Base-by-base conservation (phyloP, 1,140 invertebrate genomes). In the Thaumetopoea pityocampa region DNA sequence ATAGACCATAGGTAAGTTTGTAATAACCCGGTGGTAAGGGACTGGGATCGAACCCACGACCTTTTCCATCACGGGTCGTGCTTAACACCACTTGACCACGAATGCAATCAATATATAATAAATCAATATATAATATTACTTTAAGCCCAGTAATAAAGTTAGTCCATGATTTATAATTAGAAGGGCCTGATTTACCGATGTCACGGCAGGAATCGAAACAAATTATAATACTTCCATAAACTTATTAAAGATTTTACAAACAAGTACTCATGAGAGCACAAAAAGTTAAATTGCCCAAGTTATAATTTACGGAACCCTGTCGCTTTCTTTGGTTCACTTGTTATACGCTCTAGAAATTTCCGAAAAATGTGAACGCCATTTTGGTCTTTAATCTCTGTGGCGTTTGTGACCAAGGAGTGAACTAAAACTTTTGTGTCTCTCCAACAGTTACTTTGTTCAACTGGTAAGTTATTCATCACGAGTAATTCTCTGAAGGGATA, bases 211-310 rank as follows among this genome's bases (percentile, higher is more conserved):
- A n/a, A 16, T 33, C 33, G 33, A 41, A 51, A 51, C 47, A 33
- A 28, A 28, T 32, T 34, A n/a, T n/a, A n/a, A n/a, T n/a, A 16
- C 41, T 5, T 17, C 23, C 37, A 29, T 46, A 46, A 48, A 51
- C 26, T 40, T 52, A 35, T 53, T 33, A 47, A 34, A 48, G 45
- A 45, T 47, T 51, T 44, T 32, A 7, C 27, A 19, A 30, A 34
- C 40, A 54, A 51, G 50, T 45, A 53, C 53, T 56, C 30, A 43
- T 40, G 34, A 47, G 19, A 38, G 50, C 48, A 60, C 48, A 60
- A 55, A 55, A 65, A 65, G 61, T 65, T 65, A 60, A 65, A 65
- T 65, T 65, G 61, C 53, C 27, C 34, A 54, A 60, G 56, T 60
- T 64, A 57, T 54, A 54, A 46, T 59, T 57, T 56, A 51, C 38